Evolutionary conservation across 2,797 vertebrate species (phyloP).

Genomic region (Channallabes apus): DNA sequence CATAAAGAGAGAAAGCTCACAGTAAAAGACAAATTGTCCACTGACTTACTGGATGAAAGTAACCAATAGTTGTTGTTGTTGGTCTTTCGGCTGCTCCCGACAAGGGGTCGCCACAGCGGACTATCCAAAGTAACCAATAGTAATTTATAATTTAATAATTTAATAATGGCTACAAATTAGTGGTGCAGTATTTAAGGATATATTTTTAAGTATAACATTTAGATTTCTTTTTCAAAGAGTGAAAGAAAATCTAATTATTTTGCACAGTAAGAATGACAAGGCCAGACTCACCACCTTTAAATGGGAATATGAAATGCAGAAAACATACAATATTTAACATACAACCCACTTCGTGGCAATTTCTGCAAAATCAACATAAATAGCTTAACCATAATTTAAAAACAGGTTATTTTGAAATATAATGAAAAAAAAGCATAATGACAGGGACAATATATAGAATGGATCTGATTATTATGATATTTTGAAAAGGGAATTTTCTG

Average conservation of each 20-base stretch:
- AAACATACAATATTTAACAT: background rate
- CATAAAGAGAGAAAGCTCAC: background rate
- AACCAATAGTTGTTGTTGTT: background rate
- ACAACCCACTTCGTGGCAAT: no score
- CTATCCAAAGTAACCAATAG: background rate
- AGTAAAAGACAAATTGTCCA: background rate
- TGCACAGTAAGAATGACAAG: background rate
- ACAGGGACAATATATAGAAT: slow-evolving; percentile 2
- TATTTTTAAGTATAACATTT: background rate
- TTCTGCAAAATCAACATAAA: background rate
- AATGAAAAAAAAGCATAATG: background rate
- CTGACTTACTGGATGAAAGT: background rate
- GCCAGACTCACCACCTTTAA: background rate
- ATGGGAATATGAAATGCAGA: background rate
- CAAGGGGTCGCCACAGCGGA: no score
- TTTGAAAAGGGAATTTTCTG: slow-evolving; percentile 15
- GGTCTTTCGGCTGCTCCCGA: no score
- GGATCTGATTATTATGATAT: slow-evolving; percentile 32
- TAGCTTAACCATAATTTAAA: background rate
- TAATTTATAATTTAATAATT: background rate
- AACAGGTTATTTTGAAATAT: background rate
- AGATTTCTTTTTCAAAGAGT: background rate
- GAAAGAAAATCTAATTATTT: background rate
- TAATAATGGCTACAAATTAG: background rate
- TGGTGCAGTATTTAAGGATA: background rate